Base-by-base conservation (phyloP, 2,888 invertebrate genomes). In the Helobdella robusta region DNA sequence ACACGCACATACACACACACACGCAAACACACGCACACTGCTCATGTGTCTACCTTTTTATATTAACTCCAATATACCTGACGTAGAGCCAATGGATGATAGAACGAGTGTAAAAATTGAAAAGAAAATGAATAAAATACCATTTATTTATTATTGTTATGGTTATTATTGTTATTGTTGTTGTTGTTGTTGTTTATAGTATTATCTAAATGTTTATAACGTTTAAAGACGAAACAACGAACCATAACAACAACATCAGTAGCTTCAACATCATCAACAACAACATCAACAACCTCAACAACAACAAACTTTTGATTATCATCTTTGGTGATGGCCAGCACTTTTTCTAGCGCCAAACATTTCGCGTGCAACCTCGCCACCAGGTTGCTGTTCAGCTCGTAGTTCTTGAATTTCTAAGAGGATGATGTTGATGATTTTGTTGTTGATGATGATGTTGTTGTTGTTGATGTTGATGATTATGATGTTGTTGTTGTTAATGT, bases 371-470 rank as follows among this genome's bases (percentile, higher is more conserved):
- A 83, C 70, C 93, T 84, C 60, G 90, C 87, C 78, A 92, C 90
- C 73, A 92, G 85, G 74, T 91, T 92, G 73, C 90, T 90, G 72
- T 89, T 88, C 74, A 90, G 83, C 75, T 91, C 85, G 82, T 93
- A 94, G 80, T 91, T 88, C 48, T 89, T 86, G 82, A 94, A 91
- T 85, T 93, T 94, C 91, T 92, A 82, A 28, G 76, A 74, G 2
- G 6, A 58, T 11, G 20, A 58, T 15, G 23, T 11, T 20, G 23
- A 18, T 25, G 35, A 32, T 58, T 28, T n/a, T n/a, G n/a, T n/a
- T n/a, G n/a, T n/a, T n/a, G n/a, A n/a, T n/a, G n/a, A n/a, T n/a
- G n/a, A n/a, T n/a, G n/a, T n/a, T n/a, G n/a, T n/a, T n/a, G n/a
- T n/a, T n/a, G n/a, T n/a, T n/a, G n/a, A n/a, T n/a, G n/a, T n/a